Evolutionary conservation across 35 echinoderm and acorn worm species (phyloP).

Genomic region (Apostichopus japonicus): DNA sequence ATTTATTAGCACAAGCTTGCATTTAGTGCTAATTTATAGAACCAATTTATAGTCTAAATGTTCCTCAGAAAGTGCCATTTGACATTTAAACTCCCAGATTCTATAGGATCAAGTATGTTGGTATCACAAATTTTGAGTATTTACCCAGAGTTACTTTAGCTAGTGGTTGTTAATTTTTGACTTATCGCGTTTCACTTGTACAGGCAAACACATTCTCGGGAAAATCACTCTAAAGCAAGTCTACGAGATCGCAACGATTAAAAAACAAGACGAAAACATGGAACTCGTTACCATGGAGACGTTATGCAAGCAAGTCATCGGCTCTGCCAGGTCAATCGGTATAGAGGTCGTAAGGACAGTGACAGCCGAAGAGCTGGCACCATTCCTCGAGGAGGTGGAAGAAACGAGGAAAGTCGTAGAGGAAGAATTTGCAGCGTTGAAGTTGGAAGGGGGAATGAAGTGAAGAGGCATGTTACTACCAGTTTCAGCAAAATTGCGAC

Average conservation of each 20-base stretch:
- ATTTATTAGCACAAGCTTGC: no score
- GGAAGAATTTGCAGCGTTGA: constrained; percentile 60
- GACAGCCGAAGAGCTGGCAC: constrained; percentile 64
- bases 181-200: background rate
- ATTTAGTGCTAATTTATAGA: no score
- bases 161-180: no score
- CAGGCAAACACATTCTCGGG: constrained; percentile 74
- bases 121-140: no score
- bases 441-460: constrained; percentile 38
- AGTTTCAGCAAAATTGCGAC: no score
- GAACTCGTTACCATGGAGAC: constrained; percentile 67
- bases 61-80: no score
- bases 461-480: background rate
- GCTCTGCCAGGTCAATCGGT: constrained; percentile 72
- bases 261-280: constrained; percentile 72
- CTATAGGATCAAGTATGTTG: no score
- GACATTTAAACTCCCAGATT: no score
- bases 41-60: no score
- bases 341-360: constrained; percentile 78
- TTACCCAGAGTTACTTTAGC: no score
- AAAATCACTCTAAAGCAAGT: constrained; percentile 88
- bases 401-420: constrained; percentile 52
- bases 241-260: constrained; percentile 95
- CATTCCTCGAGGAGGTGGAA: constrained; percentile 73
- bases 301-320: constrained; percentile 81